Conservation (phyloP, 2,888 invertebrate genomes). For the Hydrotaea diabolus region DNA sequence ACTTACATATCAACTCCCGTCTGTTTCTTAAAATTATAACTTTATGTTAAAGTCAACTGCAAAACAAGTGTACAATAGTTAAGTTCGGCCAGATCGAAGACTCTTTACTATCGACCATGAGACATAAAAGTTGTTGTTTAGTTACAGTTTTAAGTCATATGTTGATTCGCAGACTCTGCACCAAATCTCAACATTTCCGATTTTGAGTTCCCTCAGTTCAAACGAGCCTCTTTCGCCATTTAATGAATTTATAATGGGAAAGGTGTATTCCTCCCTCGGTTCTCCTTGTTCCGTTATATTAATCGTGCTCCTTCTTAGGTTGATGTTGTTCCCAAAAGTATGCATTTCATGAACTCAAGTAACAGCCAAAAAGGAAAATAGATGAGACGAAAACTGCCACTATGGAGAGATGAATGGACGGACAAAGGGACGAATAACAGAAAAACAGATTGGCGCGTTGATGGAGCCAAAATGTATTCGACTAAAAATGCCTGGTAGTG, state of each 20-base stretch:
- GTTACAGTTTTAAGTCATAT: too few relatives aligned
- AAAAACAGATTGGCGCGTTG: neutral
- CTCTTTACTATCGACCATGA: too few relatives aligned
- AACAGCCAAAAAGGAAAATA: neutral
- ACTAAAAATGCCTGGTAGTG: neutral
- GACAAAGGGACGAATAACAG: neutral
- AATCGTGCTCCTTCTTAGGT: neutral
- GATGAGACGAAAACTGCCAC: neutral
- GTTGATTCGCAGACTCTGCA: too few relatives aligned
- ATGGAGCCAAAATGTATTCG: neutral
- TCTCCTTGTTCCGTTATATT: neutral
- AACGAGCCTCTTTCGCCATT: neutral
- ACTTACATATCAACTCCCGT: too few relatives aligned
- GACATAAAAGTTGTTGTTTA: too few relatives aligned
- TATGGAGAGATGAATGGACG: neutral
- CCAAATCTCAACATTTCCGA: too few relatives aligned
- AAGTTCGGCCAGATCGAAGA: too few relatives aligned
- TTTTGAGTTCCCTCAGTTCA: too few relatives aligned
- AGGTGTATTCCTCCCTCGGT: neutral
- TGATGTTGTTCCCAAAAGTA: neutral
- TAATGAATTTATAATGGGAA: neutral
- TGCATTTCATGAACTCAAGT: neutral
- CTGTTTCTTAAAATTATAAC: too few relatives aligned
- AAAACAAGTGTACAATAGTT: too few relatives aligned
- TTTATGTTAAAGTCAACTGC: too few relatives aligned